phyloP scores from a whole-genome alignment of 2,888 invertebrate genomes.

The Brassicogethes aeneus region DNA sequence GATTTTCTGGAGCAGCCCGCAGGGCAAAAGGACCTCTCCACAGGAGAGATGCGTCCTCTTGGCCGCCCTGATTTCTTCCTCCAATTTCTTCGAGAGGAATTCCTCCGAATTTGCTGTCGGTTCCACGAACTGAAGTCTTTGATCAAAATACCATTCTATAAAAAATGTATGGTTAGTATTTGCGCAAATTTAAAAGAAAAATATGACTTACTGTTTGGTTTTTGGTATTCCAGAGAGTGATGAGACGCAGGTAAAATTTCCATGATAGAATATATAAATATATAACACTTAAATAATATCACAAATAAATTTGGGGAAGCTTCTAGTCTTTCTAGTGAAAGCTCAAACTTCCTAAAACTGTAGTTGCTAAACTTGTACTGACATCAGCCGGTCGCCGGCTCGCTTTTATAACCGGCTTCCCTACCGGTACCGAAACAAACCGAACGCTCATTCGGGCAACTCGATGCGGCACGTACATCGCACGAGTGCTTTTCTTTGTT shows the following conservation, averaged over 20 bases:
- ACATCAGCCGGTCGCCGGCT: conserved; percentile 3
- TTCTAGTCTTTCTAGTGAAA: conserved; percentile 24
- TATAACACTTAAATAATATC: conserved; percentile 29
- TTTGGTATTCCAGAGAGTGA: conserved; percentile 32
- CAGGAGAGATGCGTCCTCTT: conserved; percentile 73
- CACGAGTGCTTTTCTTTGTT: conserved; percentile 20
- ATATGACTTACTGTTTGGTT: conserved; percentile 32
- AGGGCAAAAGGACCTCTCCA: conserved; percentile 78
- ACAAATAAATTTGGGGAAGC: conserved; percentile 24
- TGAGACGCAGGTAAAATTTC: conserved; percentile 33
- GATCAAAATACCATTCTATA: conserved; percentile 38
- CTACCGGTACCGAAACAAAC: conserved; percentile 8
- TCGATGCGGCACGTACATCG: conserved; percentile 16
- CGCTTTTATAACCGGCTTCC: conserved; percentile 19
- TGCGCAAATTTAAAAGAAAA: conserved; percentile 7
- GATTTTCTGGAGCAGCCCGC: conserved; percentile 69
- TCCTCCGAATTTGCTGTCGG: conserved; percentile 47
- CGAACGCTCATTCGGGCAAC: conserved; percentile 10
- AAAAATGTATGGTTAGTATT: not conserved
- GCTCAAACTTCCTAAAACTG: conserved; percentile 15
- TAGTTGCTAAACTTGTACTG: not conserved
- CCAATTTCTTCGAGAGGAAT: conserved; percentile 66
- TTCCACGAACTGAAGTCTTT: conserved; percentile 28
- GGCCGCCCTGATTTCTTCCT: conserved; percentile 70
- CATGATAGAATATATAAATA: conserved; percentile 28